These are phyloP conservation scores for Apistogramma diplotaenia DNA, from an alignment of 2,113 vertebrate species.

Conservation along the genomic window DNA sequence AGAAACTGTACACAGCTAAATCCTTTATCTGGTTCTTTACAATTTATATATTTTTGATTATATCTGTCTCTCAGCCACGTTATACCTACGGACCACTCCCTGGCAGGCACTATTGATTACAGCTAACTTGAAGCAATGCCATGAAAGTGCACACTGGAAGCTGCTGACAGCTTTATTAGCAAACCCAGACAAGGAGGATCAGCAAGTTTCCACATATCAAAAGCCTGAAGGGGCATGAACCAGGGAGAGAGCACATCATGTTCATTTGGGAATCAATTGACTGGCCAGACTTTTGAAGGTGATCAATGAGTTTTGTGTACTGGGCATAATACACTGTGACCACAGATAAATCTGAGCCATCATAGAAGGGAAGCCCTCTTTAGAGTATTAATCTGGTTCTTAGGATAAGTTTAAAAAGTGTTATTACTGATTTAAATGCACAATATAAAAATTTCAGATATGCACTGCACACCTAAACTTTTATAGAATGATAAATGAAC, in stretches of 20 bases:
- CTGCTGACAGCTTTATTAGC: slow-evolving; percentile 66
- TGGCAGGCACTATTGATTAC: slow-evolving; percentile 60
- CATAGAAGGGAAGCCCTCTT: neutral
- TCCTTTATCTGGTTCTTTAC: neutral
- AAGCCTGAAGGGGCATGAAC: slow-evolving; percentile 31
- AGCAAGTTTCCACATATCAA: slow-evolving; percentile 42
- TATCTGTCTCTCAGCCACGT: slow-evolving; percentile 39
- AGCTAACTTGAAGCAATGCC: slow-evolving; percentile 41
- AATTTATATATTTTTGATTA: too few relatives aligned
- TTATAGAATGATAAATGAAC: too few relatives aligned
- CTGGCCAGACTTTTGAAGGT: neutral
- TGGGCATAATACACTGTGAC: neutral
- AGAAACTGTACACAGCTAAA: neutral
- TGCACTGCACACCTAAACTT: neutral
- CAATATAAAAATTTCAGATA: neutral
- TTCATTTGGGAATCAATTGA: slow-evolving; percentile 44
- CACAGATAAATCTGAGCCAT: slow-evolving; percentile 6
- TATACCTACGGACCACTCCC: slow-evolving; percentile 23
- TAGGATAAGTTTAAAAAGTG: neutral
- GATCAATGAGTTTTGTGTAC: slow-evolving; percentile 32
- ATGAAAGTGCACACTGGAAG: slow-evolving; percentile 46
- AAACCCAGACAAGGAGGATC: slow-evolving; percentile 41
- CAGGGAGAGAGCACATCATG: slow-evolving; percentile 22
- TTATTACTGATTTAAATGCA: neutral
- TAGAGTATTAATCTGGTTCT: neutral